Evolutionary conservation across 2,797 vertebrate species (phyloP).

Genomic region (Smutsia temminckii): DNA sequence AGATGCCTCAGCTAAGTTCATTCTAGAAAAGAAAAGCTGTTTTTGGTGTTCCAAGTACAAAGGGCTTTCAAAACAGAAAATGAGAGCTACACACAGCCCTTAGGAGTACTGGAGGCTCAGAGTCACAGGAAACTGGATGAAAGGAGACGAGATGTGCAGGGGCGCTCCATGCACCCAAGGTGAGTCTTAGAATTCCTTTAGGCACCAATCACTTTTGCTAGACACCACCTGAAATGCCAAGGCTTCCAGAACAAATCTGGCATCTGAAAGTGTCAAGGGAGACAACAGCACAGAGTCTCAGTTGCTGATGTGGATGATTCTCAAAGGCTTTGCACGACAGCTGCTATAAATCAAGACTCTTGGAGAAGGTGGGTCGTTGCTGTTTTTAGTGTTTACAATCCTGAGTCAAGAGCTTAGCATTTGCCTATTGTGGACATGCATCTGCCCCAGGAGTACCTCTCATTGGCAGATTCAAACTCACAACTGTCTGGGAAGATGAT

Average conservation of each 20-base stretch:
- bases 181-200: neutral
- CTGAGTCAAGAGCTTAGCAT: neutral
- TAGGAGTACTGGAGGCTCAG: neutral
- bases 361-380: neutral
- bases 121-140: neutral
- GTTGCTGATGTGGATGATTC: neutral
- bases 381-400: neutral
- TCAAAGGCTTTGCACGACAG: neutral
- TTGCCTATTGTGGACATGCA: neutral
- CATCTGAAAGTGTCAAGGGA: neutral
- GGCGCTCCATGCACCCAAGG: fast-evolving
- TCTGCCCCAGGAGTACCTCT: neutral
- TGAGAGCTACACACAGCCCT: neutral
- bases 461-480: neutral
- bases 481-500: neutral
- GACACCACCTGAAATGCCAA: too few species aligned
- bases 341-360: neutral
- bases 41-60: neutral
- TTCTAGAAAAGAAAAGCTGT: neutral
- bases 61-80: neutral
- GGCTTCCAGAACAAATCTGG: neutral
- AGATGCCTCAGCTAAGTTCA: neutral
- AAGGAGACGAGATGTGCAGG: neutral
- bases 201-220: neutral
- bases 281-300: neutral